Conservation (phyloP, 2,888 invertebrate genomes). For the Masnerella sp. region DNA sequence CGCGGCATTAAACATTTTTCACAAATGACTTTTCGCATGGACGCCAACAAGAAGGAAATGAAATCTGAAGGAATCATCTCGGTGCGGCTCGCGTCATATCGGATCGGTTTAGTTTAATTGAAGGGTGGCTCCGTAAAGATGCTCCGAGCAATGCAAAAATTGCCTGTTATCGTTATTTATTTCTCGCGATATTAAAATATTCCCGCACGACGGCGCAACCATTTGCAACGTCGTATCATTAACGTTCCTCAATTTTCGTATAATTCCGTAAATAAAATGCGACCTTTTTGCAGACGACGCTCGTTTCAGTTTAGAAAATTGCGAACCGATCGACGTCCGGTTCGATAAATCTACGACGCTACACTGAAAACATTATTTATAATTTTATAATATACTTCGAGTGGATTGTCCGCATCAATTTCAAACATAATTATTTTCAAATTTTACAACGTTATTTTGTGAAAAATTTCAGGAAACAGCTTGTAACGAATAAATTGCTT, state of each 20-base stretch:
- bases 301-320: constrained; percentile 3
- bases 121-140: constrained; percentile 47
- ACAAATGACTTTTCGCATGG: constrained; percentile 42
- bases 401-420: too few relatives aligned
- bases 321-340: neutral
- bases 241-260: constrained; percentile 31
- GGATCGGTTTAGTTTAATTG: constrained; percentile 56
- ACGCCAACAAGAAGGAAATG: constrained; percentile 47
- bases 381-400: too few relatives aligned
- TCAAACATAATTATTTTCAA: too few relatives aligned
- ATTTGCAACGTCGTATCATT: constrained; percentile 28
- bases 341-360: constrained; percentile 13
- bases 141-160: constrained; percentile 47
- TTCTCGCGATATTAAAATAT: constrained; percentile 52
- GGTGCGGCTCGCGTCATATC: constrained; percentile 50
- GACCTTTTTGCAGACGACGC: neutral
- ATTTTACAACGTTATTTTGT: too few relatives aligned
- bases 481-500: too few relatives aligned
- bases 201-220: constrained; percentile 21
- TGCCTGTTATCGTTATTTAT: constrained; percentile 51
- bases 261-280: constrained; percentile 7
- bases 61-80: constrained; percentile 52
- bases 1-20: constrained; percentile 38
- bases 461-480: too few relatives aligned
- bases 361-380: too few relatives aligned